Percentiles rank a stretch among this genome's conserved stretches.
Conservation (phyloP, 2,888 invertebrate genomes). For the Platycnemis pennipes region DNA sequence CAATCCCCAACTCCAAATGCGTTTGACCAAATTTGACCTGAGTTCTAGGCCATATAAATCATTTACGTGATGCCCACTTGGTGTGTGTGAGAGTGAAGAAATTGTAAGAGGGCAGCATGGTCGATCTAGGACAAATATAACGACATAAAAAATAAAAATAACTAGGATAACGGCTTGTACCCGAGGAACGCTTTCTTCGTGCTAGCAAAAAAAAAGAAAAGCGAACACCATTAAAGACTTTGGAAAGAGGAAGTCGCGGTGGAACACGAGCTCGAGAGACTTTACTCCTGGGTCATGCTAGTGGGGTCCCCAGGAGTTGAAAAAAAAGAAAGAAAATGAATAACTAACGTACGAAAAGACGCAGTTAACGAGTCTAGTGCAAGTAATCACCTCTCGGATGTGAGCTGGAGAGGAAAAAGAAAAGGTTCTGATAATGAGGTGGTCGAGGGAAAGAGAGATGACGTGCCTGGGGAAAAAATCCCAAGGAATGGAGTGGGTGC, state of each 20-base stretch:
- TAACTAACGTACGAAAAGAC: not conserved
- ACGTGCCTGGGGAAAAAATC: not conserved
- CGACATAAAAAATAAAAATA: not conserved
- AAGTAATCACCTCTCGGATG: not conserved
- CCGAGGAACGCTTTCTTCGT: not conserved
- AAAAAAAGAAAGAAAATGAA: not conserved
- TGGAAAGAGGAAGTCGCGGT: not conserved
- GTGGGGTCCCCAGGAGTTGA: not conserved
- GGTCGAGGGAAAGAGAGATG: not conserved
- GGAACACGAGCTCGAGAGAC: not conserved
- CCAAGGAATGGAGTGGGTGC: not conserved
- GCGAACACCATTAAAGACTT: not conserved
- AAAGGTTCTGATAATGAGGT: not conserved
- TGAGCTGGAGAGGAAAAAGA: not conserved
- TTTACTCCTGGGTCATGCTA: not conserved
- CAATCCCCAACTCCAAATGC: not conserved
- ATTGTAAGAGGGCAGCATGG: not conserved
- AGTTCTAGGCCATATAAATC: not conserved
- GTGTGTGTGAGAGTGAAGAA: not conserved
- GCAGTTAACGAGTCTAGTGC: not conserved
- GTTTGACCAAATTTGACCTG: not conserved
- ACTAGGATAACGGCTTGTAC: not conserved
- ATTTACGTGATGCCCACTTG: not conserved
- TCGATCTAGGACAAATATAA: not conserved
- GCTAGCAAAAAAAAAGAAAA: not conserved